Evolutionary conservation across 92 coral and sea anemone species (phyloP), one percentile per base, ranked within the genome.

Genomic region (Nematostella vectensis): DNA sequence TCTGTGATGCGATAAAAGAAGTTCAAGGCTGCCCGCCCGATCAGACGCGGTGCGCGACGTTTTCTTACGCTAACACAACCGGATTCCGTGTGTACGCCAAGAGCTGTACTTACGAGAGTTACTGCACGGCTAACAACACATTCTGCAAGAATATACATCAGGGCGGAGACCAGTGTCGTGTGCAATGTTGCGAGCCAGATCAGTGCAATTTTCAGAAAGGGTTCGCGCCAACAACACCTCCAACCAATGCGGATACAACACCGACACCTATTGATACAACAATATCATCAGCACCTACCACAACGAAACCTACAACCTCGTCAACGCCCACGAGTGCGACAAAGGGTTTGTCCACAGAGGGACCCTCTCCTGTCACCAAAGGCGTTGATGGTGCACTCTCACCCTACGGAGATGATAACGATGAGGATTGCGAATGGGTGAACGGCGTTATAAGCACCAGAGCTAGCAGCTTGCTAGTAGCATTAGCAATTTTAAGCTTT

Each of bases 111-210:
- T 47, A 17, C 16, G 48, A 23, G 12, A 15, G 23, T 2, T 37
- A 42, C 15, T 68, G 75, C 27, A 59, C 61, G 25, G 67, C 48
- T 25, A 68, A 68, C 17, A 50, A 49, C 40, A 47, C 75, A 8
- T 68, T 68, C 56, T 78, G 84, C 26, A 52, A 55, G 2, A 59
- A 45, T 17, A 45, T 45, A 29, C 57, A 16, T 0, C 26, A 25
- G 1, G 75, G 28, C 13, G 62, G 55, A 38, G 60, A 47, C 17
- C 54, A 63, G 13, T 78, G 84, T 25, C 24, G 61, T 20, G 67
- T 78, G 19, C 59, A 52, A 54, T 78, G 84, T 51, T 78, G 84
- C 47, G 75, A 38, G 15, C 61, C 69, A 21, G 78, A 71, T 43
- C 70, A 42, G 12, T 78, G 84, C 37, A 78, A 78, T 54, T 69